Conservation (phyloP, 2,797 vertebrate genomes). For the Odontamblyopus lacepedii region DNA sequence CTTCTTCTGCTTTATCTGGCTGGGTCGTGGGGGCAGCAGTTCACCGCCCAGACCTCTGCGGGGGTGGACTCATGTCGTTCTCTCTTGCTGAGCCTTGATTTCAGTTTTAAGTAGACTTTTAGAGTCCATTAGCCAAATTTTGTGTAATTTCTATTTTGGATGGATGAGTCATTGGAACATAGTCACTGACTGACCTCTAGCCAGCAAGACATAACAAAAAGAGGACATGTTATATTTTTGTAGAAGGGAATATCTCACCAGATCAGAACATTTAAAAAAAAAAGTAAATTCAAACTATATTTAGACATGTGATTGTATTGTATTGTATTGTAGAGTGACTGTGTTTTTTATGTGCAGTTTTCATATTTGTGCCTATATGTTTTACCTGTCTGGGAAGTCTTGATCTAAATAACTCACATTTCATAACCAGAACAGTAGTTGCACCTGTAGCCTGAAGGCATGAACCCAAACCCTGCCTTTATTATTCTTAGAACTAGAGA, state of each 20-base stretch:
- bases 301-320: not conserved
- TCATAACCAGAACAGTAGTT: not conserved
- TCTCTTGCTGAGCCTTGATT: too few relatives aligned
- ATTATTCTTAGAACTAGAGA: conserved; percentile 3
- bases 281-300: not conserved
- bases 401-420: conserved; percentile 25
- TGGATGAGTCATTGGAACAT: not conserved
- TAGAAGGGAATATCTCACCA: not conserved
- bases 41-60: too few relatives aligned
- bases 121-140: not conserved
- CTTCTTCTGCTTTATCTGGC: too few relatives aligned
- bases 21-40: too few relatives aligned
- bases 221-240: not conserved
- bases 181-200: not conserved
- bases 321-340: too few relatives aligned
- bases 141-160: not conserved
- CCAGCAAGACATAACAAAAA: not conserved
- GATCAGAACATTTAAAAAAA: not conserved
- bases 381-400: not conserved
- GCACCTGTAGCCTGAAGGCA: not conserved
- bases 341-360: not conserved
- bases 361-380: not conserved
- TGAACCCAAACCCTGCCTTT: not conserved
- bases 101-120: not conserved
- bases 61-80: too few relatives aligned